A percentile compares a stretch with the other conserved stretches of the same genome.
phyloP scores from a whole-genome alignment of 2,888 invertebrate genomes.

The Tryphoninae sp. region DNA sequence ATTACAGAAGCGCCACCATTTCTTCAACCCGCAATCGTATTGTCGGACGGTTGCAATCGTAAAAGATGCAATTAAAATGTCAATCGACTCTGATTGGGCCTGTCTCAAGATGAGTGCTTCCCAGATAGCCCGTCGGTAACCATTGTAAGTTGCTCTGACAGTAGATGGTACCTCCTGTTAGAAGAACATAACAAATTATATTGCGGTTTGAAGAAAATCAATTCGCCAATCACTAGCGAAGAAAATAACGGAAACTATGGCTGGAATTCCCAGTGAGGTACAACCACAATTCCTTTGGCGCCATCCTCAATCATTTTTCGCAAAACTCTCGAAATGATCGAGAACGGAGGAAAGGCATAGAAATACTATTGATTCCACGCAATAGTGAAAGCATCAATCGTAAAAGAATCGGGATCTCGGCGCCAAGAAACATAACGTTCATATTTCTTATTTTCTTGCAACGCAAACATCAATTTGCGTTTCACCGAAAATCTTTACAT shows the following conservation, averaged over 20 bases:
- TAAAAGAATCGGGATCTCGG: too few species aligned
- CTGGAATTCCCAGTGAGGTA: slow-evolving; percentile 20
- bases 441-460: neutral
- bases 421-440: too few species aligned
- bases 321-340: too few species aligned
- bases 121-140: slow-evolving; percentile 37
- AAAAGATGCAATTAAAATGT: slow-evolving; percentile 36
- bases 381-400: too few species aligned
- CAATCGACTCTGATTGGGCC: slow-evolving; percentile 27
- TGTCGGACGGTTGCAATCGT: slow-evolving; percentile 32
- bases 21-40: slow-evolving; percentile 34
- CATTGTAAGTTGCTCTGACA: slow-evolving; percentile 63
- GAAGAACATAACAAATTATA: slow-evolving; percentile 17
- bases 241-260: slow-evolving; percentile 40
- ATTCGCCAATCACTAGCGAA: neutral
- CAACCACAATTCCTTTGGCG: slow-evolving; percentile 29
- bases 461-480: slow-evolving; percentile 37
- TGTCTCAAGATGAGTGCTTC: slow-evolving; percentile 19
- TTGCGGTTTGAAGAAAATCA: neutral
- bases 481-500: neutral
- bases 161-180: slow-evolving; percentile 62
- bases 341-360: too few species aligned
- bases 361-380: too few species aligned
- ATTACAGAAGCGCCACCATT: slow-evolving; percentile 42
- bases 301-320: neutral